Base-by-base conservation (phyloP, 2,888 invertebrate genomes). In the Cylindroiulus punctatus region DNA sequence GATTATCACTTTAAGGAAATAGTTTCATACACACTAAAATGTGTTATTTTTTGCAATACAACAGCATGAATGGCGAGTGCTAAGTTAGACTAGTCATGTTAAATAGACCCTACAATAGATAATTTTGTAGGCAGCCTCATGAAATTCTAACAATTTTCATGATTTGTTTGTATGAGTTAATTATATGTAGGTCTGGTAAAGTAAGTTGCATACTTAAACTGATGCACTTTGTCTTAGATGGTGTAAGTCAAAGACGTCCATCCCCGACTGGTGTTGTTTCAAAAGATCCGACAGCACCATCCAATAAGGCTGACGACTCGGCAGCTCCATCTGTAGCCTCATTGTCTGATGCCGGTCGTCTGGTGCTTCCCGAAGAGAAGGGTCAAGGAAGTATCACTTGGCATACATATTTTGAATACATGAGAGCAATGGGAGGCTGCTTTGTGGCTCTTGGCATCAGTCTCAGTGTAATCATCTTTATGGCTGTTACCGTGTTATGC, bases 341-440 rank as follows among this genome's bases (percentile, higher is more conserved):
- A n/a, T 84, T 84, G 47, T 22, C 47, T 14, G 65, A 86, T 47
- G 86, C 36, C 82, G 86, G 81, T 26, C 86, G 81, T 17, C 42
- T 86, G 19, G 65, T 65, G 7, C 81, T 44, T 30, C 81, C 86
- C 0, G 86, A 86, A 86, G 86, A 86, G 19, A 86, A 86, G 82
- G 86, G 86, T 42, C 40, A 81, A 81, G 86, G 86, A 4, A 82
- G 82, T 47, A 65, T 86, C 19, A 36, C 81, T 40, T 86, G 81
- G 81, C n/a, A 22, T 17, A 86, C 86, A n/a, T 86, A 86, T 44
- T 42, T 36, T 30, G 81, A 42, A 30, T 86, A 86, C 44, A 81
- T 86, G 7, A n/a, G 65, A 82, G 52, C 86, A 30, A 86, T 86
- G 86, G 86, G 86, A 32, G 86, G 86, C 36, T 52, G 30, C 8